These are phyloP conservation scores for Myzus persicae DNA, from an alignment of 1,140 invertebrate species.

Conservation along the genomic window DNA sequence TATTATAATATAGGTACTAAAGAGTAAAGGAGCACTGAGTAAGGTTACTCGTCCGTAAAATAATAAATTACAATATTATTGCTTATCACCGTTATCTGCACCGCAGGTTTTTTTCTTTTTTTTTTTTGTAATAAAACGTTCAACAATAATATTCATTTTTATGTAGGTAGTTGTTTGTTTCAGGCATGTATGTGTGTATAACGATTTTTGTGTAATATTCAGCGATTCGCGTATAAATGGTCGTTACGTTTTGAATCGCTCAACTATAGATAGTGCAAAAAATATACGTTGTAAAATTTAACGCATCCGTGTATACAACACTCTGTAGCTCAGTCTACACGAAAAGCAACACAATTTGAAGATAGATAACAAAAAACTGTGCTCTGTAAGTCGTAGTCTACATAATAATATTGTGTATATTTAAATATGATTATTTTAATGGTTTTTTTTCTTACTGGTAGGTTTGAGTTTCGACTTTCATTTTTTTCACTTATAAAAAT, in stretches of 20 bases:
- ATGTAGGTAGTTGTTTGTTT: background rate
- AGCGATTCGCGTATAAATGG: background rate
- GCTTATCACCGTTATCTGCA: background rate
- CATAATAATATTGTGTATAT: background rate
- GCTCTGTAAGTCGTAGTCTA: background rate
- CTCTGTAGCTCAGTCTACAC: background rate
- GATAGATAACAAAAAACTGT: background rate
- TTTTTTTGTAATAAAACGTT: background rate
- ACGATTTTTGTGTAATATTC: background rate
- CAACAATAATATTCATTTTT: background rate
- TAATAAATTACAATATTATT: background rate
- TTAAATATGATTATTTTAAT: background rate
- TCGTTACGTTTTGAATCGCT: background rate
- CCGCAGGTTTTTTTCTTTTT: background rate
- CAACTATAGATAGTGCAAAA: background rate
- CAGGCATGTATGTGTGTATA: background rate
- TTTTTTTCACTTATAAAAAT: background rate
- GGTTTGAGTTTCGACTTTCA: no score
- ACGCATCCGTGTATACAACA: background rate
- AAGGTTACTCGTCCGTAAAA: background rate
- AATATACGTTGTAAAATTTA: background rate
- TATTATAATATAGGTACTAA: background rate
- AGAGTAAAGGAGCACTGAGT: no score
- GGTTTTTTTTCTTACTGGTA: no score
- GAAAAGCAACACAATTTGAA: background rate